Base-by-base conservation (phyloP, 2,888 invertebrate genomes). In the Deroplatys truncata region DNA sequence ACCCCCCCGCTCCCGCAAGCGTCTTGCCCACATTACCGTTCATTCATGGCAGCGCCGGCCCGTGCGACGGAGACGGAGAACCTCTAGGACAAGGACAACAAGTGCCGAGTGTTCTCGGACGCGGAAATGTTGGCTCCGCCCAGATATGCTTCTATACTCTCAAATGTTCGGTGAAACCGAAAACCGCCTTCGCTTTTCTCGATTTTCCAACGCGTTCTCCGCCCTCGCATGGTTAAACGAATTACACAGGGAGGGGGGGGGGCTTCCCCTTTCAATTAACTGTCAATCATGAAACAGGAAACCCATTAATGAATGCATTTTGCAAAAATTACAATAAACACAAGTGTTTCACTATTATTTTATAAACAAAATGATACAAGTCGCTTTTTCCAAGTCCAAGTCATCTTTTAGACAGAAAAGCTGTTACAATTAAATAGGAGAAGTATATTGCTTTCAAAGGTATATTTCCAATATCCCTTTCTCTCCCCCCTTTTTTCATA, bases 41-140 rank as follows among this genome's bases (percentile, higher is more conserved):
- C 89, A 89, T 89, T 89, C 89, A 89, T 89, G 89, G 89, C 89
- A 85, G 87, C 87, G 28, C 82, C 35, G 82, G 85, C 15, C 49
- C 49, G 25, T n/a, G 85, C 28, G 49, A 49, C 15, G 28, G 10
- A 83, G 35, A 82, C 0, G 83, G 31, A 87, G 29, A n/a, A 28
- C 28, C 25, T 82, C 43, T 28, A 10, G 10, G 84, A 28, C 84
- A 29, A 56, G 56, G 56, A 56, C 56, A 2, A 16, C 3, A 16
- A 56, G 56, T 16, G 16, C 56, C 16, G 43, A 85, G 29, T 25
- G 35, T 31, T 82, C 28, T 87, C 29, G 56, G 85, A 85, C 83
- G 56, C 56, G 82, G 56, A 86, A 86, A 86, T 56, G 72, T 31
- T 88, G 85, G 85, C 85, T 85, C 88, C 88, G 89, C 89, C 89